Conservation (phyloP, 2,888 invertebrate species). For the Patella pellucida region DNA sequence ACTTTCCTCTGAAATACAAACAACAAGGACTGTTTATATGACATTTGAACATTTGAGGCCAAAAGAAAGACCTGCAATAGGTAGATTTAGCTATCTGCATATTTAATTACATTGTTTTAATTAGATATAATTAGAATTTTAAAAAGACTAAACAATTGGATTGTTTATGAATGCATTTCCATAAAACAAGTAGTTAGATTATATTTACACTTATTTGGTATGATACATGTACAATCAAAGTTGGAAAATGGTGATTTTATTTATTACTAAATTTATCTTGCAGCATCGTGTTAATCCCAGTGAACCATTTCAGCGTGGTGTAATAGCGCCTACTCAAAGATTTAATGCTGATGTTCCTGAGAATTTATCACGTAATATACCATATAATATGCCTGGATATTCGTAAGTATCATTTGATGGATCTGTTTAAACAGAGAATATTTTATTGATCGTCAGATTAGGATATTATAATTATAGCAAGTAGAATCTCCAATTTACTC, state of each 20-base stretch:
- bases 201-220: conserved; percentile 9
- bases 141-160: neutral
- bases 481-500: no score
- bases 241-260: neutral
- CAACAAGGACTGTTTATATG: no score
- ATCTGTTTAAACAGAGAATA: no score
- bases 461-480: no score
- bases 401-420: conserved; percentile 22
- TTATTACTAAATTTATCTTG: conserved; percentile 16
- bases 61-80: no score
- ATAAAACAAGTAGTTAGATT: no score
- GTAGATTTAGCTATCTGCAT: no score
- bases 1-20: no score
- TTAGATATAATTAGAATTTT: no score
- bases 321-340: conserved; percentile 29
- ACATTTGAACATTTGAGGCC: no score
- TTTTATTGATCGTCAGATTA: no score
- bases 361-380: conserved; percentile 24
- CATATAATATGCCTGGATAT: conserved; percentile 31
- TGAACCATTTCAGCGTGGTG: conserved; percentile 36
- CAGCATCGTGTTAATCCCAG: conserved; percentile 43
- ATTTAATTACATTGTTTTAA: no score
- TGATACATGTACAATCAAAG: neutral
- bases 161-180: neutral
- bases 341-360: conserved; percentile 32